phyloP scores from a whole-genome alignment of 2,888 invertebrate genomes.

The Orthonychiurus folsomi region DNA sequence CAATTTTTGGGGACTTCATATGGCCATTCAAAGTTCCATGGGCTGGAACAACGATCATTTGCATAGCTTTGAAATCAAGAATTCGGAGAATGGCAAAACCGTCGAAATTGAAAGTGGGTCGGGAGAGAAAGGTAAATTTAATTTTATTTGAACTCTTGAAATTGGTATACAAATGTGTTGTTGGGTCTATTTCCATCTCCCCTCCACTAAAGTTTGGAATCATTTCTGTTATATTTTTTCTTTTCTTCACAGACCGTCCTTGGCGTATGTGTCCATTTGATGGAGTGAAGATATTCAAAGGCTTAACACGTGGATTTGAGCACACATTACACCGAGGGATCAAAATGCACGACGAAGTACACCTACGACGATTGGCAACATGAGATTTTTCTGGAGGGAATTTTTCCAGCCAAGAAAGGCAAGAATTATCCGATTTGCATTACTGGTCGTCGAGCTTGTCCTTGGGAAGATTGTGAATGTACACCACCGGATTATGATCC shows the following conservation, averaged over 20 bases:
- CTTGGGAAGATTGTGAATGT: not conserved
- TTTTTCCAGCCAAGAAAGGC: not conserved
- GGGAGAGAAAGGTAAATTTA: not conserved
- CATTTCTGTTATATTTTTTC: not conserved
- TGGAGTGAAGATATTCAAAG: too few relatives aligned
- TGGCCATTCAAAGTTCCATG: not conserved
- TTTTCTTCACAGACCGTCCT: not conserved
- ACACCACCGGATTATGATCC: not conserved
- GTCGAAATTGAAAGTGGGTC: not conserved
- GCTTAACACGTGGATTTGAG: too few relatives aligned
- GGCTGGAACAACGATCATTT: not conserved
- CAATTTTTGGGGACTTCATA: not conserved
- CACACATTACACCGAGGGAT: not conserved
- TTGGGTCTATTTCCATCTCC: too few relatives aligned
- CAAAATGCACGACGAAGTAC: too few relatives aligned
- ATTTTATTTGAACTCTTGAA: too few relatives aligned
- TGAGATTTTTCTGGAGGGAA: not conserved
- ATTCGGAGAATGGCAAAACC: not conserved
- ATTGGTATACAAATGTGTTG: not conserved
- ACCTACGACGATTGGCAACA: not conserved
- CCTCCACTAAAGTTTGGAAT: too few relatives aligned
- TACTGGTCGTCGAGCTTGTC: not conserved
- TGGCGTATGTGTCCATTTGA: too few relatives aligned
- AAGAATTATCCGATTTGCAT: not conserved
- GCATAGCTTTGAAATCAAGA: not conserved